These are phyloP conservation scores for Clytia hemisphaerica DNA, from an alignment of 30 jellyfish, hydroid and myxozoan species.

Conservation along the genomic window DNA sequence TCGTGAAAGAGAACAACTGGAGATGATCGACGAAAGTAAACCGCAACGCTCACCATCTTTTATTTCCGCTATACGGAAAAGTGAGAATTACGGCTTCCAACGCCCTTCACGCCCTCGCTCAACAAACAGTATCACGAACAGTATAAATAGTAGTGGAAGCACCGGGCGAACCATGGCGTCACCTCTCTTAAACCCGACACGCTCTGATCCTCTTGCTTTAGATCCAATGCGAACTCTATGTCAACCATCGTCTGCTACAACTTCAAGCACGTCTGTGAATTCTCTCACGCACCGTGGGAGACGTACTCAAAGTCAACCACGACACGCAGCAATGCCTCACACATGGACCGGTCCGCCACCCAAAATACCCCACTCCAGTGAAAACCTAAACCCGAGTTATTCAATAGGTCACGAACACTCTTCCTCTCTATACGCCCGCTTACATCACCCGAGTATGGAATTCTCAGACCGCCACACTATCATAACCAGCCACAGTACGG, in stretches of 20 bases:
- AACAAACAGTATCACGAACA: constrained; percentile 64
- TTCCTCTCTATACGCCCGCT: no score
- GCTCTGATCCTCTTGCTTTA: constrained; percentile 43
- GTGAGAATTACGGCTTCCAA: background rate
- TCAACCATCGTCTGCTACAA: constrained; percentile 27
- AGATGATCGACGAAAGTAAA: background rate
- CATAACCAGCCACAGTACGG: no score
- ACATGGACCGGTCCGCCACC: no score
- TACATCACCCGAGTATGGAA: no score
- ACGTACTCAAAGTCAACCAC: no score
- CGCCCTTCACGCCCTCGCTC: constrained; percentile 49
- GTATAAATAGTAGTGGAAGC: constrained; percentile 43
- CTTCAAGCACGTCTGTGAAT: constrained; percentile 26
- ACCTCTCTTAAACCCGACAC: constrained; percentile 42
- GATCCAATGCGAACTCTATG: constrained; percentile 25
- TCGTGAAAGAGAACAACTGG: background rate
- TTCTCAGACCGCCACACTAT: no score
- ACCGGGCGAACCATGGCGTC: constrained; percentile 51
- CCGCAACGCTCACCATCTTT: background rate
- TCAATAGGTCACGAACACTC: no score
- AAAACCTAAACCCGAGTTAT: no score
- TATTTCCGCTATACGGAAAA: background rate
- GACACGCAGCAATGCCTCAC: no score
- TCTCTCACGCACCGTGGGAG: no score
- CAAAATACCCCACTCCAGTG: no score